These are phyloP conservation scores for Oreohelix idahoensis DNA, from an alignment of 1,140 invertebrate genomes.

Conservation along the genomic window DNA sequence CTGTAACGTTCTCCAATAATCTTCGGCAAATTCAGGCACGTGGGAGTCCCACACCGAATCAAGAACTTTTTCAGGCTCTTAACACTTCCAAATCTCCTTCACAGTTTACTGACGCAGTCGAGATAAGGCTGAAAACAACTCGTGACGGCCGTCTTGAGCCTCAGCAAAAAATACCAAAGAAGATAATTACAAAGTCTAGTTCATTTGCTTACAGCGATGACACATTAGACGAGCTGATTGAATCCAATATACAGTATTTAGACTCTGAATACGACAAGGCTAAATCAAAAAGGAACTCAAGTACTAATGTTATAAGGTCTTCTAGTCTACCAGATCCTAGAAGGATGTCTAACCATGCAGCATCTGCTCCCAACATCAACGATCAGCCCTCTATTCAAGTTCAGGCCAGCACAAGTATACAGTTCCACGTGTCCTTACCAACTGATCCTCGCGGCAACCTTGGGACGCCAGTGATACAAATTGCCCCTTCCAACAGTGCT, in stretches of 20 bases:
- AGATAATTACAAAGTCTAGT: constrained; percentile 27
- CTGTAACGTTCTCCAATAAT: not conserved
- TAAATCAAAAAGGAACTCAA: constrained; percentile 11
- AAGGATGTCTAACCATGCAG: not conserved
- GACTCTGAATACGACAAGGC: constrained; percentile 57
- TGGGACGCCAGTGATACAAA: not conserved
- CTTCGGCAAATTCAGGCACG: not conserved
- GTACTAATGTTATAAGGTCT: constrained; percentile 32
- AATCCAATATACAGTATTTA: constrained; percentile 68
- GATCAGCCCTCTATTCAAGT: constrained; percentile 28
- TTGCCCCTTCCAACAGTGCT: not conserved
- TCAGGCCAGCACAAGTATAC: constrained; percentile 26
- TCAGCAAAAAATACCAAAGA: not conserved
- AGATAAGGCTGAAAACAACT: constrained; percentile 39
- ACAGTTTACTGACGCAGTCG: constrained; percentile 45
- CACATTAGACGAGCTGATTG: constrained; percentile 66
- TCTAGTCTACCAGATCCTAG: constrained; percentile 50
- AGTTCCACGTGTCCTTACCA: constrained; percentile 44
- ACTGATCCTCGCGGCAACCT: not conserved
- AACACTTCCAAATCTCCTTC: not conserved
- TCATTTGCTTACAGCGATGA: constrained; percentile 56
- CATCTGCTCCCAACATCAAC: not conserved
- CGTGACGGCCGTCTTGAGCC: not conserved
- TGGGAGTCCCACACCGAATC: constrained; percentile 19
- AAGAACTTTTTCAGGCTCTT: not conserved